These are phyloP conservation scores for Lithobates sylvaticus DNA, from an alignment of 2,797 vertebrate species.

Conservation along the genomic window DNA sequence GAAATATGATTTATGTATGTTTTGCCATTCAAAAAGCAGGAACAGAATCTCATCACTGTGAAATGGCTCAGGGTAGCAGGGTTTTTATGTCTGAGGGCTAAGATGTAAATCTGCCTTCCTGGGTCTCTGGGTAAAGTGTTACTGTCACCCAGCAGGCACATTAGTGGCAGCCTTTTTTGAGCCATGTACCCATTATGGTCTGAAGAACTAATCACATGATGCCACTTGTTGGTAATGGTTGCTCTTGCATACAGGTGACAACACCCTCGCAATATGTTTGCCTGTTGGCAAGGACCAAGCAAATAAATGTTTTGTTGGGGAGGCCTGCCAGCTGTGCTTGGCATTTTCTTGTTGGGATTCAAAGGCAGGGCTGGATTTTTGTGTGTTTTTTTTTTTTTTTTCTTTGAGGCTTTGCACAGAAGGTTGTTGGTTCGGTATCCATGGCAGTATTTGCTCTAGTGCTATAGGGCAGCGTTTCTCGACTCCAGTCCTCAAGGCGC, in stretches of 20 bases:
- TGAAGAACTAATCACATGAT: too few species aligned
- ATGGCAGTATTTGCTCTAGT: neutral
- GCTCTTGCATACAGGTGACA: neutral
- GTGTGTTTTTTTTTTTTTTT: too few species aligned
- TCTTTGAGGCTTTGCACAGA: neutral
- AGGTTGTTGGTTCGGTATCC: neutral
- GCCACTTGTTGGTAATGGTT: neutral
- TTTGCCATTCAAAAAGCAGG: neutral
- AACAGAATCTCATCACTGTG: slow-evolving; percentile 34
- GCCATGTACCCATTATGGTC: too few species aligned
- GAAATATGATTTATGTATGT: neutral
- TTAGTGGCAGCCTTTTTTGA: neutral
- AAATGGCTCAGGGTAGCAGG: neutral
- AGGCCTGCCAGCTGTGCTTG: neutral
- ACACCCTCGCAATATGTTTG: too few species aligned
- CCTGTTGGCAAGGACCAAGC: neutral
- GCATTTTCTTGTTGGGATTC: neutral
- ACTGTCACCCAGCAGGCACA: neutral
- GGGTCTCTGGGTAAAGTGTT: neutral
- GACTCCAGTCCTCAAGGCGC: too few species aligned
- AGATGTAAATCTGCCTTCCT: neutral
- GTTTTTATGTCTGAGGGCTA: neutral
- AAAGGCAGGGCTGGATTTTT: neutral
- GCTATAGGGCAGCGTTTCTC: too few species aligned
- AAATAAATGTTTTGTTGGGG: neutral